A percentile compares a stretch with the other conserved stretches of the same genome.
These are phyloP conservation scores for Diploscapter pachys DNA, from an alignment of 1,140 invertebrate species.

Conservation along the genomic window DNA sequence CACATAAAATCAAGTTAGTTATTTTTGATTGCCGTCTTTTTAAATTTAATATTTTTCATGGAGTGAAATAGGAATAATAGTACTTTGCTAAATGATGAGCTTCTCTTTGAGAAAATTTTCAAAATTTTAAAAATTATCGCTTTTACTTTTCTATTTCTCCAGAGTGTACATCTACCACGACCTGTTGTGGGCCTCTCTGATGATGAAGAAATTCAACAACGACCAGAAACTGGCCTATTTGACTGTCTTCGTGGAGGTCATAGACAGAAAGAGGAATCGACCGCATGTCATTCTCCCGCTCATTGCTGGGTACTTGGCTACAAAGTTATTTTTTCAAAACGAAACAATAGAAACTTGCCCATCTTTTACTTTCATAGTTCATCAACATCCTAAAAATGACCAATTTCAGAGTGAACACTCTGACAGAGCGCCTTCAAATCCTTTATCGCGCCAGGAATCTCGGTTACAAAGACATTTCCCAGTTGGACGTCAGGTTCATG, in stretches of 20 bases:
- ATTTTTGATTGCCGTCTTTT: conserved; percentile 4
- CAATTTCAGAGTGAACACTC: background rate
- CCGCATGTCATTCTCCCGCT: conserved; percentile 24
- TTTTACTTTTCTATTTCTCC: no score
- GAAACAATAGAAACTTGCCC: background rate
- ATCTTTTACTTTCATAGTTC: background rate
- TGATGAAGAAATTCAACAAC: conserved; percentile 8
- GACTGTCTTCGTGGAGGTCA: conserved; percentile 6
- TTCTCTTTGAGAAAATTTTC: no score
- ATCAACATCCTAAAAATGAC: background rate
- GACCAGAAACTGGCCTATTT: conserved; percentile 11
- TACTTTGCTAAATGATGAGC: no score
- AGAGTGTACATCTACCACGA: background rate
- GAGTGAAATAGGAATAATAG: no score
- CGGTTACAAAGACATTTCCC: conserved; percentile 24
- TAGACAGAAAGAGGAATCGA: conserved; percentile 12
- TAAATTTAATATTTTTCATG: background rate
- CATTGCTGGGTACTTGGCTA: background rate
- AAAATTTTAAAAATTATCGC: no score
- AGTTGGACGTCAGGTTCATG: conserved; percentile 18
- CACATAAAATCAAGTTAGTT: conserved; percentile 12
- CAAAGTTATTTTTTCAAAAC: background rate
- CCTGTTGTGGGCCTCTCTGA: conserved; percentile 14
- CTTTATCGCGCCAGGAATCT: conserved; percentile 13
- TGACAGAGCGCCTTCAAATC: conserved; percentile 20